Percentiles rank a stretch among this genome's conserved stretches.
phyloP scores from a whole-genome alignment of 2,888 invertebrate species.

The Drosophila yooni region DNA sequence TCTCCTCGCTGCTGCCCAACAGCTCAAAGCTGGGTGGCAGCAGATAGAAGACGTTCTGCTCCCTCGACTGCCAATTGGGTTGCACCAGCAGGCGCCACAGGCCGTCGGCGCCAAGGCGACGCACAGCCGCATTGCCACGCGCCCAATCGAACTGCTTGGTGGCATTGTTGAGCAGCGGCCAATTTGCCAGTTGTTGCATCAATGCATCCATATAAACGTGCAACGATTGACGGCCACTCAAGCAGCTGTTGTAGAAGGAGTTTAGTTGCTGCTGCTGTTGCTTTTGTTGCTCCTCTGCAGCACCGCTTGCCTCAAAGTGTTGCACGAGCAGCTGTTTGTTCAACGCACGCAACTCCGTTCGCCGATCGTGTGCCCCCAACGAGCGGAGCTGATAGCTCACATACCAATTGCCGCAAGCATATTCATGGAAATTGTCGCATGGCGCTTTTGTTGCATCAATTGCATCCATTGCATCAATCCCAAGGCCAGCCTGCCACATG shows the following conservation, averaged over 20 bases:
- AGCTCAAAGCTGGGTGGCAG: conserved; percentile 72
- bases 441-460: conserved; percentile 86
- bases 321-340: conserved; percentile 70
- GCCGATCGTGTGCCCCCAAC: conserved; percentile 70
- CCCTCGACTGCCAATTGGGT: conserved; percentile 81
- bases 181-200: conserved; percentile 56
- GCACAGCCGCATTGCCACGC: conserved; percentile 70
- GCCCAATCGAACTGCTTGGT: conserved; percentile 69
- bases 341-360: conserved; percentile 63
- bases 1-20: conserved; percentile 55
- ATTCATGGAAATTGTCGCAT: conserved; percentile 93
- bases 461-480: conserved; percentile 23
- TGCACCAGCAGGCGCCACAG: conserved; percentile 75
- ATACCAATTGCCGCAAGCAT: conserved; percentile 93
- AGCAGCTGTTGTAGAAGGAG: conserved; percentile 70
- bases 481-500: not conserved
- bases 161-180: conserved; percentile 72
- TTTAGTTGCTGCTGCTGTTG: conserved; percentile 20
- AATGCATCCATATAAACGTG: conserved; percentile 68
- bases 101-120: conserved; percentile 75
- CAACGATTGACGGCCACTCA: conserved; percentile 57
- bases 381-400: conserved; percentile 50
- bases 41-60: conserved; percentile 77
- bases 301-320: conserved; percentile 51
- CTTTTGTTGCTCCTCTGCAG: conserved; percentile 1